Conservation (phyloP, 1,140 invertebrate species). For the Stenopsyche tienmushanensis region DNA sequence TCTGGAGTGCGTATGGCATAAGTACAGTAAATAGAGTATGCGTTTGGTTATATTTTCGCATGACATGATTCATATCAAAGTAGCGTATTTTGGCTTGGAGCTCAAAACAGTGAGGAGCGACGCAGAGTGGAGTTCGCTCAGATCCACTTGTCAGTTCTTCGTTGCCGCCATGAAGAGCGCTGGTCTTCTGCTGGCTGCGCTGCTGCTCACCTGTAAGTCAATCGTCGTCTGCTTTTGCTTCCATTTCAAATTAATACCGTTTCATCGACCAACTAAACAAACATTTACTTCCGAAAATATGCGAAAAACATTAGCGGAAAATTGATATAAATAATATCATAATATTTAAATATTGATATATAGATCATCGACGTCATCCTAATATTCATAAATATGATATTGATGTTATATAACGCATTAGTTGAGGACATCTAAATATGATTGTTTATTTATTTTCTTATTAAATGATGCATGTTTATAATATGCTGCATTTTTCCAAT, state of each 20-base stretch:
- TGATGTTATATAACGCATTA: neutral
- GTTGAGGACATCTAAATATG: neutral
- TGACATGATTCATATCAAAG: too few species aligned
- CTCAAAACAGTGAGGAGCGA: too few species aligned
- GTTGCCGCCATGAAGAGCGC: slow-evolving; percentile 5
- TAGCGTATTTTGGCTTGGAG: too few species aligned
- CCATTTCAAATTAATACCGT: neutral
- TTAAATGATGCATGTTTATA: neutral
- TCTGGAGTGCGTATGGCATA: too few species aligned
- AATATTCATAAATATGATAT: neutral
- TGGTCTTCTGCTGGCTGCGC: neutral
- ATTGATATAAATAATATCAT: neutral
- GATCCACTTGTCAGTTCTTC: too few species aligned
- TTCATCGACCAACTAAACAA: neutral
- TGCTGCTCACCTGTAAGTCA: slow-evolving; percentile 14
- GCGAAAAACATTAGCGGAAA: neutral
- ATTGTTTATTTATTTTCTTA: neutral
- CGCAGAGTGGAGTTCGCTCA: too few species aligned
- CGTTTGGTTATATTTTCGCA: too few species aligned
- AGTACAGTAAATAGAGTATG: too few species aligned
- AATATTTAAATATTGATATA: neutral
- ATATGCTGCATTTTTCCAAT: too few species aligned
- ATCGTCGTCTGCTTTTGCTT: neutral
- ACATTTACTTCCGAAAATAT: neutral
- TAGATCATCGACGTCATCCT: neutral